Evolutionary conservation across 2,113 vertebrate species (phyloP), one percentile per base, ranked within the genome.

Genomic region (Archilochus colubris): DNA sequence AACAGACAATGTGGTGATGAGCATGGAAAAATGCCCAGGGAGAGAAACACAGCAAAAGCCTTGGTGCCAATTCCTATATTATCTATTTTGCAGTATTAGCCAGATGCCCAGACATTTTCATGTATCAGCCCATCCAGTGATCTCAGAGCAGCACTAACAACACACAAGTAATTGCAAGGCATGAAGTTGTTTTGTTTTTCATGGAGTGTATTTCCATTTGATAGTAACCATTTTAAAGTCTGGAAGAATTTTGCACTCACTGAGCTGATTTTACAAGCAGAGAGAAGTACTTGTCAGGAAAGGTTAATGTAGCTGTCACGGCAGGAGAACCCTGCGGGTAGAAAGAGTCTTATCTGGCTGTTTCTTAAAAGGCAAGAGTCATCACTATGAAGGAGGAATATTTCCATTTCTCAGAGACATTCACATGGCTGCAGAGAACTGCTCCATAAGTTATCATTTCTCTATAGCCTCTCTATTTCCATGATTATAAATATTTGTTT

Each of bases 221-320:
- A 82, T 88, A 72, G 82, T 83, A 92, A 97, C 82, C 73, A 55
- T 93, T 95, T 88, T 93, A 79, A 93, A 92, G 86, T 95, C 94
- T 93, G 88, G 82, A 84, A 72, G 82, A 92, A 95, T 96, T 96
- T 92, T 96, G 86, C 85, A 84, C 90, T 95, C 93, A 57, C 88
- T 95, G 93, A 95, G 90, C 94, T 95, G 90, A 97, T 97, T 95
- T 96, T 94, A 93, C 94, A 93, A 94, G 94, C 92, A 91, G 90
- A 95, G 92, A 94, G 94, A 94, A 96, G 86, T 82, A 82, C 92
- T 95, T 97, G 95, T 97, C 96, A 95, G 94, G 82, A 95, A 82
- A 96, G 95, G 96, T 97, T 96, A 96, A 95, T 82, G 90, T 94
- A 95, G 93, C 90, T 97, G 94, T 96, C 95, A 95, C 93, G 93